These are phyloP conservation scores for Drosophila kanapiae DNA, from an alignment of 1,140 invertebrate genomes.

Conservation along the genomic window DNA sequence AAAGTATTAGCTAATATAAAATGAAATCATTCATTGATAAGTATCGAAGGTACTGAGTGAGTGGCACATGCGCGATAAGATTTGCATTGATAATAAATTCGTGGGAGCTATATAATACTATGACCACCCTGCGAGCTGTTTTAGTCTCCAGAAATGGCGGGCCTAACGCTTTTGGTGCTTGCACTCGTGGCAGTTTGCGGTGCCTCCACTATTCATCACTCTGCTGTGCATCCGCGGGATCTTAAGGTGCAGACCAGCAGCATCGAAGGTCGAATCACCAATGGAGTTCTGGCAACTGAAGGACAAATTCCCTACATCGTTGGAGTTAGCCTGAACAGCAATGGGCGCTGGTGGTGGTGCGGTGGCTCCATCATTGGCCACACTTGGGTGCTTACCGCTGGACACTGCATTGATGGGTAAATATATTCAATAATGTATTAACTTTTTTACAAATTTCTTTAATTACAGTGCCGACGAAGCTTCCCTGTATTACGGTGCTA, in stretches of 20 bases:
- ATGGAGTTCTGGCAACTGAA: constrained; percentile 64
- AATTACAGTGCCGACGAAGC: constrained; percentile 35
- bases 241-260: not conserved
- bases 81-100: not conserved
- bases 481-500: constrained; percentile 67
- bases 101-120: not conserved
- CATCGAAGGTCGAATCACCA: constrained; percentile 74
- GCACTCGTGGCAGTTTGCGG: constrained; percentile 9
- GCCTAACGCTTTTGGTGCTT: not conserved
- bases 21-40: not conserved
- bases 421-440: not conserved
- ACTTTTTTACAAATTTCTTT: too few species aligned
- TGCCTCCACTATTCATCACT: constrained; percentile 17
- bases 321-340: constrained; percentile 82
- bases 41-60: not conserved
- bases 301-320: constrained; percentile 87
- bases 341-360: constrained; percentile 85
- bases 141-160: constrained; percentile 2
- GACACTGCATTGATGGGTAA: constrained; percentile 86
- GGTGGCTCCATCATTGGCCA: constrained; percentile 87
- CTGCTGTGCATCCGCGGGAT: constrained; percentile 19
- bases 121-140: not conserved
- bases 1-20: constrained; percentile 1
- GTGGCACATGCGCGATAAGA: constrained; percentile 4
- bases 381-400: constrained; percentile 87